phyloP scores from a whole-genome alignment of 2,113 vertebrate species.

The Spermophilus dauricus region DNA sequence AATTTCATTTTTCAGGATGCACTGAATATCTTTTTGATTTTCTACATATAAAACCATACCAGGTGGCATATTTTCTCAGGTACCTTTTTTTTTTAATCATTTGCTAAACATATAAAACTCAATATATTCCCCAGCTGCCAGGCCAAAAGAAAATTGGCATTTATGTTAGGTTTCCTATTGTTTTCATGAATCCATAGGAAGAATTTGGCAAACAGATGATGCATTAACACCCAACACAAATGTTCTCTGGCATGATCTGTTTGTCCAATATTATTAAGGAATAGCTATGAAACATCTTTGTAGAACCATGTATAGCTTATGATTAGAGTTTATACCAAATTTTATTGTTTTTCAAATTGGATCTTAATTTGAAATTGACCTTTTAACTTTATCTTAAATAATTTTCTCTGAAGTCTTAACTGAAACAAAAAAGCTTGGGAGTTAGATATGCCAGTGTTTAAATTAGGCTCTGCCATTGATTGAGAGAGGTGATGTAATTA shows the following conservation, averaged over 20 bases:
- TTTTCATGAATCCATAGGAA: slow-evolving; percentile 38
- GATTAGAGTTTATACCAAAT: slow-evolving; percentile 41
- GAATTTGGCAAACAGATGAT: slow-evolving; percentile 29
- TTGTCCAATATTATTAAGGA: slow-evolving; percentile 54
- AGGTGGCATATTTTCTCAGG: not conserved
- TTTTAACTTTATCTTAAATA: slow-evolving; percentile 38
- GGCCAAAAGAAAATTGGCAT: not conserved
- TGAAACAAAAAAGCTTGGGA: not conserved
- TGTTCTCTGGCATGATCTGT: not conserved
- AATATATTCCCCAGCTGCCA: not conserved
- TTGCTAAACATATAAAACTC: not conserved
- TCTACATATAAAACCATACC: not conserved
- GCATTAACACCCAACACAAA: not conserved
- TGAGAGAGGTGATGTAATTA: not conserved
- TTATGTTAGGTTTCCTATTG: not conserved
- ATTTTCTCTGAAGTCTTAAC: slow-evolving; percentile 44
- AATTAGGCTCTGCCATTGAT: not conserved
- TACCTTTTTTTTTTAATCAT: not conserved
- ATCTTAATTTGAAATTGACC: slow-evolving; percentile 21
- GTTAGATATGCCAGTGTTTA: slow-evolving; percentile 25
- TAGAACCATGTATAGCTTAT: slow-evolving; percentile 33
- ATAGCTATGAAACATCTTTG: slow-evolving; percentile 9
- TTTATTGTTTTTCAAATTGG: slow-evolving; percentile 20
- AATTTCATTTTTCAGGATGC: slow-evolving; percentile 25
- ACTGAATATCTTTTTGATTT: not conserved